Base-by-base conservation (phyloP, 2,888 invertebrate species). In the Eristalinus sepulchralis region DNA sequence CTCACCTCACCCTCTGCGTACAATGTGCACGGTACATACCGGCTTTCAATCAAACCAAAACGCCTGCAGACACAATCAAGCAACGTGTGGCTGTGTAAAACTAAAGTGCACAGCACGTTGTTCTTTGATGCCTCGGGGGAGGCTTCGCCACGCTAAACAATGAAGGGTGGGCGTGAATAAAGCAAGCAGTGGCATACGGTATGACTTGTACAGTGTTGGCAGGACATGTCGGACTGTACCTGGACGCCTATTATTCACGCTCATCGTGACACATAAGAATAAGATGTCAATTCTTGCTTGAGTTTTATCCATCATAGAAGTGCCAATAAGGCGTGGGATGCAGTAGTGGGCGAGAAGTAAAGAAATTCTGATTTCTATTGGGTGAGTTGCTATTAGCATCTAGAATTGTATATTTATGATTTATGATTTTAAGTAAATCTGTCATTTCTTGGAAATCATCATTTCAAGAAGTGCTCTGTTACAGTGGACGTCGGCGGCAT, bases 51-150 rank as follows among this genome's bases (percentile, higher is more conserved):
- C 80, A 80, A 34, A 73, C 36, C 36, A 75, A 73, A 80, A 80
- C 80, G 80, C 80, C 68, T 73, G 80, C 73, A 73, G 80, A 68
- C 80, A 80, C 73, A 80, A 80, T 80, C 73, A 73, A 68, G 68
- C 73, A 67, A 63, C 53, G 39, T 73, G 73, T 60, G 62, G 68
- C 73, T 31, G 55, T 62, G 60, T 27, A 67, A 68, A 73, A 63
- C 73, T 73, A 67, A 80, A 80, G 63, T 73, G 80, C 67, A 80
- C 80, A 80, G 68, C 80, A 80, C 73, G 55, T 55, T 39, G 20
- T 24, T 31, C 55, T 63, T 13, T 47, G 17, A 6, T 39, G 20
- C 13, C 73, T 55, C 39, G 31, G 59, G 73, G 73, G 63, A 47
- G 47, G 59, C 53, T 71, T 57, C 27, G 47, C 39, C 53, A 66